phyloP scores from a whole-genome alignment of 2,797 vertebrate genomes.

The Enteromius thamalakanensis region DNA sequence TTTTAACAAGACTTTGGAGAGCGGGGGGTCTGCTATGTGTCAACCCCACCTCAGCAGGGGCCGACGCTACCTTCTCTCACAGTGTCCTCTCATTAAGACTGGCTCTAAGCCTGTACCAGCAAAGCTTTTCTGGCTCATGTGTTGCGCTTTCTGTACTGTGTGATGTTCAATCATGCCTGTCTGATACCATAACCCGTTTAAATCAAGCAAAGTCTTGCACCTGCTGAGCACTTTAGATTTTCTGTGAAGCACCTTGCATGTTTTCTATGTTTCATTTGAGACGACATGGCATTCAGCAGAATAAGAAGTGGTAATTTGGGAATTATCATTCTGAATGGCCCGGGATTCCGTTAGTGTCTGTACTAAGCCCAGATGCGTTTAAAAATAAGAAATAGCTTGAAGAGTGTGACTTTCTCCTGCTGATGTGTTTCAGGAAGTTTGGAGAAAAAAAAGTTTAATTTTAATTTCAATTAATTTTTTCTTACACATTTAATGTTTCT shows the following conservation, averaged over 20 bases:
- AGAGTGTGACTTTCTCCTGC: neutral
- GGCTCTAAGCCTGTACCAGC: slow-evolving; percentile 28
- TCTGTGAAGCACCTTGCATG: neutral
- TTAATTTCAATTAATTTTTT: neutral
- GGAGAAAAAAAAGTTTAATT: neutral
- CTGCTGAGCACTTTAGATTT: neutral
- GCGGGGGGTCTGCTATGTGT: slow-evolving; percentile 77
- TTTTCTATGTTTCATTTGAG: neutral
- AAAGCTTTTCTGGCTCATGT: neutral
- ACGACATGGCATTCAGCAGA: neutral
- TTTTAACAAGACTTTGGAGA: slow-evolving; percentile 79
- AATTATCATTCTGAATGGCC: neutral
- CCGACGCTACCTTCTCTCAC: slow-evolving; percentile 63
- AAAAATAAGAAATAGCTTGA: neutral
- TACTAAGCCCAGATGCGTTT: neutral
- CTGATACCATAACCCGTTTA: slow-evolving; percentile 21
- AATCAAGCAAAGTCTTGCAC: slow-evolving; percentile 27
- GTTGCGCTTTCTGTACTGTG: neutral
- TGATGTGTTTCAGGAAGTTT: neutral
- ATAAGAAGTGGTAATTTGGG: neutral
- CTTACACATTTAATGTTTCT: neutral
- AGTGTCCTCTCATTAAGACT: slow-evolving; percentile 72
- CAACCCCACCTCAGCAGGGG: slow-evolving; percentile 67
- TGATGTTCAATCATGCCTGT: slow-evolving; percentile 23
- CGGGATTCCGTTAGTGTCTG: neutral